Base-by-base conservation (phyloP, 2,888 invertebrate genomes). In the Xestia xanthographa region DNA sequence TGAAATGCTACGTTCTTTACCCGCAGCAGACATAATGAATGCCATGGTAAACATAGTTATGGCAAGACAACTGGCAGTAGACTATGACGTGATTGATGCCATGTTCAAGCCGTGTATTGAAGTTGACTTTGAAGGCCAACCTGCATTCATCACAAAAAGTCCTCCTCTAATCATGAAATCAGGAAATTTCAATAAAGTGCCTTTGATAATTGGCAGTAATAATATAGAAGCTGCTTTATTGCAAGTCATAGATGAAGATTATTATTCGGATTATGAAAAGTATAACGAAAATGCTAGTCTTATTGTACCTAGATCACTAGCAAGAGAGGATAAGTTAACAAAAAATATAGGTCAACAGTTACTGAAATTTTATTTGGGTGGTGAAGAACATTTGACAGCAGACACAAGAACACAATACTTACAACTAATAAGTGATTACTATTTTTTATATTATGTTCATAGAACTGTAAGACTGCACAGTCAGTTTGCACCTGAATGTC, bases 41-140 rank as follows among this genome's bases (percentile, higher is more conserved):
- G 93, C 92, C 12, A 90, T 90, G 82, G 20, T 29, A 53, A 81
- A 80, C n/a, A 87, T 93, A 77, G 56, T 72, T 34, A 17, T 70
- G 3, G 74, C 87, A 63, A 76, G 77, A 34, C 26, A 71, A 26
- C 70, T 78, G 45, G 38, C 74, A 66, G 84, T 85, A 63, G 87
- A 91, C 43, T 83, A 83, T 74, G 91, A 94, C 80, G 75, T 89
- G 14, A 90, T 95, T 77, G 92, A 95, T 85, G 80, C 91, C 12
- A 77, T 92, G 60, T 96, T 96, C 74, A 96, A 95, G 81, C 96
- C 96, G 0, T 95, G 94, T 80, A 93, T 96, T 77, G 96, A 96
- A 89, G 88, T 92, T 58, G 95, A 96, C 78, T 94, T 94, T 79
- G 96, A 96, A 90, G 95, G 96, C 0, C 93, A 94, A 80, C 92